phyloP scores from a whole-genome alignment of 1,140 invertebrate genomes.

The Ceratina australensis region DNA sequence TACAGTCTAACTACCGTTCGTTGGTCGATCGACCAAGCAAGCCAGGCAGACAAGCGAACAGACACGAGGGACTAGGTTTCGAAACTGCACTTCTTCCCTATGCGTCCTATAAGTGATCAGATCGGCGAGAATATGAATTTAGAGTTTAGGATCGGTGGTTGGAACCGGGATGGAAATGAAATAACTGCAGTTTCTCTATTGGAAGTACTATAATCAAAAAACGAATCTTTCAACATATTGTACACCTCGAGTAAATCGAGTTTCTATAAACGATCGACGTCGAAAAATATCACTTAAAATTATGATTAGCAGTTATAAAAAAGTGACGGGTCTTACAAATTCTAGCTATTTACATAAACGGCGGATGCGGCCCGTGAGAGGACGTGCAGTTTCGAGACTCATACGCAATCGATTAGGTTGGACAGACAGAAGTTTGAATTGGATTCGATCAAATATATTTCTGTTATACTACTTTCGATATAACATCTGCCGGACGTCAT shows the following conservation, averaged over 20 bases:
- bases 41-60: constrained; percentile 64
- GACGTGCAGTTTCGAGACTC: constrained; percentile 39
- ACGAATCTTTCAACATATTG: neutral
- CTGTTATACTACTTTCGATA: constrained; percentile 55
- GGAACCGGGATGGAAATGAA: constrained; percentile 1
- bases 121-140: neutral
- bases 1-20: constrained; percentile 27
- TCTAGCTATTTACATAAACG: neutral
- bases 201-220: constrained; percentile 22
- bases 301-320: constrained; percentile 20
- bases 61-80: constrained; percentile 26
- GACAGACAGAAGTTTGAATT: constrained; percentile 53
- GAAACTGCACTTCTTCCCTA: constrained; percentile 40
- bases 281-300: constrained; percentile 8
- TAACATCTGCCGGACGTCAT: constrained; percentile 41
- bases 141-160: neutral
- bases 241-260: neutral
- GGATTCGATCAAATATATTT: constrained; percentile 48
- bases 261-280: neutral
- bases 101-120: neutral
- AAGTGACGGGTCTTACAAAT: constrained; percentile 13
- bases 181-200: constrained; percentile 18
- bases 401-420: constrained; percentile 43
- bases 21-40: constrained; percentile 46
- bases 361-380: neutral